Evolutionary conservation across 1,140 invertebrate species (phyloP).

Genomic region (Saccostrea glomerata): DNA sequence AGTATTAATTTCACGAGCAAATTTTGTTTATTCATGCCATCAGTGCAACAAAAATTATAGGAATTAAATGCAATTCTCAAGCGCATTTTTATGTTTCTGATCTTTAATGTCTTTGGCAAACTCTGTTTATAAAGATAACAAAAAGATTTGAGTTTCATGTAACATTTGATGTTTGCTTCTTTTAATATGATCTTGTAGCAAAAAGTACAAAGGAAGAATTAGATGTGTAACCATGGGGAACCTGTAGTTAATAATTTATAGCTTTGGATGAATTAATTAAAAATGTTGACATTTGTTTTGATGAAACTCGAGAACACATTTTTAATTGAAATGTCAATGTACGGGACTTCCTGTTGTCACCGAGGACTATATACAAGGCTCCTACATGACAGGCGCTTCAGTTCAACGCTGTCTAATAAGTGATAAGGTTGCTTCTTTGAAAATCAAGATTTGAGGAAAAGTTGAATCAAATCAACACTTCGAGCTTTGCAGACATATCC

Average conservation of each 20-base stretch:
- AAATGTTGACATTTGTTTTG: constrained; percentile 10
- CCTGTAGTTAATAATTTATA: not conserved
- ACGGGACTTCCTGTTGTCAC: constrained; percentile 13
- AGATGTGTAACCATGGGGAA: not conserved
- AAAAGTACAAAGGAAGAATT: not conserved
- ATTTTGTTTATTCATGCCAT: no score
- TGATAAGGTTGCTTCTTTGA: not conserved
- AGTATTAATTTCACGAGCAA: no score
- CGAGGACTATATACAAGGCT: not conserved
- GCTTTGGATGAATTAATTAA: constrained; percentile 6
- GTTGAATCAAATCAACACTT: not conserved
- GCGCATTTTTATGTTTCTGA: no score
- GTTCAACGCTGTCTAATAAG: not conserved
- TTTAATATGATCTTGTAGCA: no score
- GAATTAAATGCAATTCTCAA: no score
- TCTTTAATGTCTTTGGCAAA: no score
- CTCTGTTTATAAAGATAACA: no score
- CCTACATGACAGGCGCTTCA: not conserved
- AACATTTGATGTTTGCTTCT: no score
- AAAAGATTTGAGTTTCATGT: not conserved
- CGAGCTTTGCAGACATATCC: not conserved
- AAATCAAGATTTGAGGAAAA: not conserved
- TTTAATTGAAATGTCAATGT: constrained; percentile 10
- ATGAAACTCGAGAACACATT: constrained; percentile 7
- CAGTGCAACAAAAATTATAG: no score